Percentiles rank a stretch among this genome's conserved stretches.
phyloP scores from a whole-genome alignment of 2,113 vertebrate species.

The Chloroceryle aenea region DNA sequence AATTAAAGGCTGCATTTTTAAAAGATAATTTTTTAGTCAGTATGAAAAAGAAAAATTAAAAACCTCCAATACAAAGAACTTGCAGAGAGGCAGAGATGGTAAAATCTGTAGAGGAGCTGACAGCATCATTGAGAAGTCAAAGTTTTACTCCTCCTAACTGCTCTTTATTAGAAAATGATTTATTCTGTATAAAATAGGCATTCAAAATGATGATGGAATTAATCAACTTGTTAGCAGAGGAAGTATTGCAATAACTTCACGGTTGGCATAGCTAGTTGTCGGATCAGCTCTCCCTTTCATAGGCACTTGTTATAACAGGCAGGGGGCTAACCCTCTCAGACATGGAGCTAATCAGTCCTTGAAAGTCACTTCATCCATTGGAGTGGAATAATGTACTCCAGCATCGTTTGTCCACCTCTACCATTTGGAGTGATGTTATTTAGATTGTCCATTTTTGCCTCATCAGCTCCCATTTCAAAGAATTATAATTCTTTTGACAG shows the following conservation, averaged over 20 bases:
- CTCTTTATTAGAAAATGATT: slow-evolving; percentile 64
- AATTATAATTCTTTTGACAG: not conserved
- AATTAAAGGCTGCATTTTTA: not conserved
- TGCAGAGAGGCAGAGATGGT: not conserved
- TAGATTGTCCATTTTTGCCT: slow-evolving; percentile 58
- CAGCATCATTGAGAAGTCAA: not conserved
- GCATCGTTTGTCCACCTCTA: slow-evolving; percentile 51
- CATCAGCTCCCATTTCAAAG: slow-evolving; percentile 49
- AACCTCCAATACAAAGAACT: not conserved
- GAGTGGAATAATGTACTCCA: slow-evolving; percentile 65
- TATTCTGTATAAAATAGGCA: slow-evolving; percentile 45
- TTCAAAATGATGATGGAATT: slow-evolving; percentile 64
- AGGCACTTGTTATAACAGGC: slow-evolving; percentile 70
- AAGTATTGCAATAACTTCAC: slow-evolving; percentile 72
- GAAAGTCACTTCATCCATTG: slow-evolving; percentile 69
- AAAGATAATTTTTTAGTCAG: not conserved
- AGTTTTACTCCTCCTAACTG: slow-evolving; percentile 61
- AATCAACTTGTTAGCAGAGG: slow-evolving; percentile 64
- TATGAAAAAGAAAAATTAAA: not conserved
- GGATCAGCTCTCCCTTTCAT: slow-evolving; percentile 69
- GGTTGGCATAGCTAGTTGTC: slow-evolving; percentile 63
- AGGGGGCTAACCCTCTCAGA: slow-evolving; percentile 73
- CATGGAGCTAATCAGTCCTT: slow-evolving; percentile 74
- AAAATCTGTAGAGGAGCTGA: not conserved
- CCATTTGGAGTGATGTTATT: slow-evolving; percentile 47